Evolutionary conservation across 2,888 invertebrate species (phyloP).

Genomic region (Tenthredo livida): DNA sequence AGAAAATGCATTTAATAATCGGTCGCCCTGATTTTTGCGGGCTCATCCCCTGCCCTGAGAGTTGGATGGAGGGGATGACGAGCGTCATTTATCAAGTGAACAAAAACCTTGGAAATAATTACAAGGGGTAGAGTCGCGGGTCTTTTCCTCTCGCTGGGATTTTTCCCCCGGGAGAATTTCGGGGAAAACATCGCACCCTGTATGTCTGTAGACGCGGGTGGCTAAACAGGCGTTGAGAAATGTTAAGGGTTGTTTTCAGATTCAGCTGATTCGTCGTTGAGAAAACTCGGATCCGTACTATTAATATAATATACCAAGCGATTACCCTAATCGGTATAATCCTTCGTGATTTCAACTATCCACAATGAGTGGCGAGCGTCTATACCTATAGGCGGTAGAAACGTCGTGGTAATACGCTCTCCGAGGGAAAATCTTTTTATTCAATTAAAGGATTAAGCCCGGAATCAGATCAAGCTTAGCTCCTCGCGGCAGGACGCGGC

Average conservation of each 20-base stretch:
- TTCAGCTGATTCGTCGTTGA: neutral
- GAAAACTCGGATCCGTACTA: neutral
- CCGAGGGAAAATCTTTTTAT: conserved; percentile 30
- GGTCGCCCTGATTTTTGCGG: neutral
- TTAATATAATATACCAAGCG: neutral
- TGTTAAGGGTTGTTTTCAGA: neutral
- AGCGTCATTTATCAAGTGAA: conserved; percentile 53
- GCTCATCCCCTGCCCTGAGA: neutral
- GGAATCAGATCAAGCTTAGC: conserved; percentile 34
- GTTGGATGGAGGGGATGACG: conserved; percentile 24
- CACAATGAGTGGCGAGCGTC: neutral
- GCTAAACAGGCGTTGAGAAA: neutral
- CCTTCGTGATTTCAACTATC: neutral
- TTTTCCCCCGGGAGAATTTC: neutral
- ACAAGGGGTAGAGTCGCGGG: conserved; percentile 39
- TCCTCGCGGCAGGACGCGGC: neutral
- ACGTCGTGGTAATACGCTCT: neutral
- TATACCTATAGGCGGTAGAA: neutral
- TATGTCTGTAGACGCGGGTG: neutral
- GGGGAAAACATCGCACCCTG: neutral
- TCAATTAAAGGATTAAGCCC: conserved; percentile 32
- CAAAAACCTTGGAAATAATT: conserved; percentile 55
- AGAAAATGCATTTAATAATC: neutral
- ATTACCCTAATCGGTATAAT: neutral
- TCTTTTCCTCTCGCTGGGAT: neutral